Percentiles rank a stretch among this genome's conserved stretches.
Evolutionary conservation across 2,888 invertebrate species (phyloP).

Genomic region (Baronia brevicornis): DNA sequence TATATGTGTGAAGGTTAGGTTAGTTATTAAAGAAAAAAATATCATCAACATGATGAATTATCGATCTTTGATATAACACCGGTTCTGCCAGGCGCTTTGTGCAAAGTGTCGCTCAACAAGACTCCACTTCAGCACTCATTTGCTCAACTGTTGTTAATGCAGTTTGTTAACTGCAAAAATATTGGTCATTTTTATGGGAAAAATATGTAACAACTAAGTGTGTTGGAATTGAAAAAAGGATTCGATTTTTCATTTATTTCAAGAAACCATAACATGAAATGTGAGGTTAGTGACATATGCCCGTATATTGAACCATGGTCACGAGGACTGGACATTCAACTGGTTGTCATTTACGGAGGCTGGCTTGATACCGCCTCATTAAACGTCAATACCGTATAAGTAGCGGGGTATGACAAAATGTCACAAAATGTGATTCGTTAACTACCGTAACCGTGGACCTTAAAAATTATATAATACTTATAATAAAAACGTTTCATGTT

Average conservation of each 20-base stretch:
- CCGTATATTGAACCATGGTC: slow-evolving; percentile 21
- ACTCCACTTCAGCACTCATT: too few species aligned
- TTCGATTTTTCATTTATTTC: neutral
- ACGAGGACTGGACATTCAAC: slow-evolving; percentile 42
- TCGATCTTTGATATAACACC: too few species aligned
- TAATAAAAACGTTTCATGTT: too few species aligned
- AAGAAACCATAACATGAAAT: neutral
- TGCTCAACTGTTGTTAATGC: too few species aligned
- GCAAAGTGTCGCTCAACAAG: too few species aligned
- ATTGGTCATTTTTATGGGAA: neutral
- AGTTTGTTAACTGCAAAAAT: too few species aligned
- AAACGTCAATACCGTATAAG: slow-evolving; percentile 21
- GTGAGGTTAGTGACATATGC: slow-evolving; percentile 21
- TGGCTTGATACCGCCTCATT: slow-evolving; percentile 30
- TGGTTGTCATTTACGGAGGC: slow-evolving; percentile 46
- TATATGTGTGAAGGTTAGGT: too few species aligned
- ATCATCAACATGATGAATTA: too few species aligned
- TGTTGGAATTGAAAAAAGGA: neutral
- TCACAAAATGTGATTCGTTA: slow-evolving; percentile 15
- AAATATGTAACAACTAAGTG: neutral
- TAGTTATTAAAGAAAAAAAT: too few species aligned
- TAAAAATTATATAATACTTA: too few species aligned
- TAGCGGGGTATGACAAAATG: slow-evolving; percentile 16
- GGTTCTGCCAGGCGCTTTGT: too few species aligned
- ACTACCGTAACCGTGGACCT: slow-evolving; percentile 3